Evolutionary conservation across 2,113 vertebrate species (phyloP).

Genomic region (Callithrix jacchus): DNA sequence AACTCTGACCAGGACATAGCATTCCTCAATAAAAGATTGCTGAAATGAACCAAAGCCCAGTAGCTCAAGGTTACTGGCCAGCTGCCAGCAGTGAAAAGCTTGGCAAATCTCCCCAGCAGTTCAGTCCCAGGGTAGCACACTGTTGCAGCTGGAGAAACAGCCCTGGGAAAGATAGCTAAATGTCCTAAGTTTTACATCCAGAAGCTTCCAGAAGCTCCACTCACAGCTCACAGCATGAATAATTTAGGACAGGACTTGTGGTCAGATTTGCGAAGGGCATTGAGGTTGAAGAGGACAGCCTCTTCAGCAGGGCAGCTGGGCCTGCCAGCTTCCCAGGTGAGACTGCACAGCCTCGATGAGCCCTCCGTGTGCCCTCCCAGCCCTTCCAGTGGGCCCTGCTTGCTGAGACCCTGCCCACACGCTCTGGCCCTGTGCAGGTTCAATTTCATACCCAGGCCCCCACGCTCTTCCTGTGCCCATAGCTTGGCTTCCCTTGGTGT

Average conservation of each 20-base stretch:
- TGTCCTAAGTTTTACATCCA: conserved; percentile 21
- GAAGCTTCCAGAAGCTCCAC: conserved; percentile 43
- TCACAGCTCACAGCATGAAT: conserved; percentile 59
- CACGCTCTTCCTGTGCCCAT: not conserved
- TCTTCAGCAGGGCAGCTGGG: not conserved
- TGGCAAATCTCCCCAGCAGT: conserved; percentile 39
- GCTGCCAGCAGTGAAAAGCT: conserved; percentile 43
- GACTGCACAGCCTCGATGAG: not conserved
- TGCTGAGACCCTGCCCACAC: not conserved
- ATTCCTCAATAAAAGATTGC: conserved; percentile 55
- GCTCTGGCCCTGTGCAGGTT: not conserved
- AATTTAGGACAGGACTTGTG: conserved; percentile 59
- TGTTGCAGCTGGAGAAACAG: not conserved
- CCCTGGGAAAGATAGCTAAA: conserved; percentile 39
- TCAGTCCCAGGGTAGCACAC: conserved; percentile 14
- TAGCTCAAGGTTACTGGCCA: conserved; percentile 52
- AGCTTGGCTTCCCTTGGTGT: not conserved
- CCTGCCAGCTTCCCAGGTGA: not conserved
- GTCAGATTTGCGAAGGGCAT: conserved; percentile 55
- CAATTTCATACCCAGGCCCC: not conserved
- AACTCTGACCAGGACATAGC: conserved; percentile 4
- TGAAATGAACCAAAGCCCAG: conserved; percentile 42
- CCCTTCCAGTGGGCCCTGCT: not conserved
- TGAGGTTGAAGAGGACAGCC: not conserved
- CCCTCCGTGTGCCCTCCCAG: not conserved